These are phyloP conservation scores for Steinernema hermaphroditum DNA, from an alignment of 2,888 invertebrate species.

Conservation along the genomic window DNA sequence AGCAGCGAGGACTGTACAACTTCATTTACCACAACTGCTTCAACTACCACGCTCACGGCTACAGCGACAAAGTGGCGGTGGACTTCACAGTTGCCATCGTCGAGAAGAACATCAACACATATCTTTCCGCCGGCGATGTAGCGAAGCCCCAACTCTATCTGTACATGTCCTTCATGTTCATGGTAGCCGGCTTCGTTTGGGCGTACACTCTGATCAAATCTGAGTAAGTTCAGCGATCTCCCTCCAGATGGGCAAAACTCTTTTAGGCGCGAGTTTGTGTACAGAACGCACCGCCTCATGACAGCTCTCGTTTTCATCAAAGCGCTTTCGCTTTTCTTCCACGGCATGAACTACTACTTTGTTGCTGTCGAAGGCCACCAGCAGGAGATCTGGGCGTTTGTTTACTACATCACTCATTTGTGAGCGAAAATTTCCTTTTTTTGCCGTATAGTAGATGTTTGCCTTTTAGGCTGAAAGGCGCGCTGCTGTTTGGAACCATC, in stretches of 20 bases:
- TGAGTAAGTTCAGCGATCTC: constrained; percentile 63
- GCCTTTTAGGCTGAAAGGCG: constrained; percentile 78
- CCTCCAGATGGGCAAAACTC: background rate
- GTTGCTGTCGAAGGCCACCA: constrained; percentile 89
- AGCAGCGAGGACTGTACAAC: constrained; percentile 83
- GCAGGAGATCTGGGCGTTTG: constrained; percentile 93
- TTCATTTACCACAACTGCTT: constrained; percentile 93
- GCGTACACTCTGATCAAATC: constrained; percentile 79
- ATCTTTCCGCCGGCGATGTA: constrained; percentile 78
- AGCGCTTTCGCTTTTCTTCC: constrained; percentile 80
- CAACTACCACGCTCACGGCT: constrained; percentile 65
- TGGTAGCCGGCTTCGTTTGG: constrained; percentile 88
- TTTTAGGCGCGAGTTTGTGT: constrained; percentile 71
- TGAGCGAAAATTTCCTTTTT: constrained; percentile 74
- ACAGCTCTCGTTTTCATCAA: constrained; percentile 79
- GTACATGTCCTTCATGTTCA: constrained; percentile 85
- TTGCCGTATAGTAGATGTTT: background rate
- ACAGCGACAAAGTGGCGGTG: constrained; percentile 62
- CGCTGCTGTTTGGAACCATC: constrained; percentile 90
- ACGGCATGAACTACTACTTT: constrained; percentile 80
- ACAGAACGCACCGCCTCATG: constrained; percentile 95
- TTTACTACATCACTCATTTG: constrained; percentile 96
- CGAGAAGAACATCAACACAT: constrained; percentile 76
- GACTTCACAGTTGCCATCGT: constrained; percentile 74
- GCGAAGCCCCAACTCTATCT: constrained; percentile 89